Base-by-base conservation (phyloP, 2,113 vertebrate species). In the Electrona antarctica region DNA sequence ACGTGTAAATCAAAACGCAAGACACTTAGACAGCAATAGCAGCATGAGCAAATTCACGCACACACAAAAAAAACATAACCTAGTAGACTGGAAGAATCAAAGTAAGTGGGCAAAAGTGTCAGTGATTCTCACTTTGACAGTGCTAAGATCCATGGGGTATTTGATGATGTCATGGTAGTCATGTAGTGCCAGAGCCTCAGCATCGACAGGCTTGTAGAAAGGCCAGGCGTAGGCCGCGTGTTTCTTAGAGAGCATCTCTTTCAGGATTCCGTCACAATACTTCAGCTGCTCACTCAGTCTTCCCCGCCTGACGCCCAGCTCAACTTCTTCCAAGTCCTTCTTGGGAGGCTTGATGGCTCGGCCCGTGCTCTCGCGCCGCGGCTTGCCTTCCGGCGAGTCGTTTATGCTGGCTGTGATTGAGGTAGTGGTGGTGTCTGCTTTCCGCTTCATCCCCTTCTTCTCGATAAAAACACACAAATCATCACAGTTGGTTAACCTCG, bases 151-250 rank as follows among this genome's bases (percentile, higher is more conserved):
- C 98, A 99, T 99, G 15, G 97, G 97, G 89, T 96, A 94, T 88
- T 98, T 99, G 93, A 99, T 96, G 90, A 99, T 97, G 70, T 98
- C 94, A 0, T 98, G 98, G 89, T 99, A 99, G 84, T 99, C 97
- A 0, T 96, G 95, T 46, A 99, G 93, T 73, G 95, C 93, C 85
- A 99, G 93, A 7, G 95, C 96, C 85, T 95, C 93, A 0, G 95
- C 95, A 0, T 99, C 97, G n/a, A 99, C 97, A 0, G 97, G 98
- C 81, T 95, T 94, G 92, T 98, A 98, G 91, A 99, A 99, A 41
- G 98, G 98, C 98, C 98, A 99, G 0, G 98, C 98, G 0, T 96
- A 97, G 60, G 94, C 93, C 0, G 90, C 92, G 0, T 98, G 96
- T 83, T 96, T 99, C 92, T 96, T 99, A 0, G 96, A 98, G 7